Evolutionary conservation across 2,888 invertebrate species (phyloP).

Genomic region (Drosophila affinis): DNA sequence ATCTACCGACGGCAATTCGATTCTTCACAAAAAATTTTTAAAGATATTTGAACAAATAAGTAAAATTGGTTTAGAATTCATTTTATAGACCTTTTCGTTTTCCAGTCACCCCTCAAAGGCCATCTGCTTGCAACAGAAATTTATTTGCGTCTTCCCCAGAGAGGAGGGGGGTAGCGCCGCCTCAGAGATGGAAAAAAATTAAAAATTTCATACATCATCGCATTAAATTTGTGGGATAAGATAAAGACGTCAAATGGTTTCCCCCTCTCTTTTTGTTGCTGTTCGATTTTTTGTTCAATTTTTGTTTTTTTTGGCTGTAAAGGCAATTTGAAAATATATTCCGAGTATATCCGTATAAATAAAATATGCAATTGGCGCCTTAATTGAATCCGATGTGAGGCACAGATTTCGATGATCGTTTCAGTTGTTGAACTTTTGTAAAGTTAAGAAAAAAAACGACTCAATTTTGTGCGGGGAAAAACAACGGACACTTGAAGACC

Average conservation of each 20-base stretch:
- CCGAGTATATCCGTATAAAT: conserved; percentile 43
- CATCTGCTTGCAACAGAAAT: conserved; percentile 53
- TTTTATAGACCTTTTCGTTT: conserved; percentile 4
- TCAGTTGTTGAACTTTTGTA: conserved; percentile 58
- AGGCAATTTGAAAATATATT: conserved; percentile 46
- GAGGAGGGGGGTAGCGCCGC: background rate
- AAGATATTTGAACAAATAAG: conserved; percentile 6
- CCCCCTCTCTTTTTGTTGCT: conserved; percentile 14
- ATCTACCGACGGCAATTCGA: conserved; percentile 24
- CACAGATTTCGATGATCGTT: conserved; percentile 54
- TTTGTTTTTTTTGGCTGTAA: conserved; percentile 8
- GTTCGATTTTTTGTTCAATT: conserved; percentile 11
- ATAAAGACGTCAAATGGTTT: conserved; percentile 75
- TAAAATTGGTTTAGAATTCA: conserved; percentile 6
- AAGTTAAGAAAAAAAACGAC: conserved; percentile 30
- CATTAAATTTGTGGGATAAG: conserved; percentile 82
- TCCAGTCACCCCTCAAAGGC: conserved; percentile 21
- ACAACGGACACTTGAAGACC: conserved; percentile 53
- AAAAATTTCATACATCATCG: conserved; percentile 82
- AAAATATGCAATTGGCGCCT: conserved; percentile 69
- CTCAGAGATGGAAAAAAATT: conserved; percentile 43
- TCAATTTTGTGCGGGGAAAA: conserved; percentile 19
- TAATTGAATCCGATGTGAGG: conserved; percentile 75
- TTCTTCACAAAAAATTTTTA: background rate
- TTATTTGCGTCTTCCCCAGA: conserved; percentile 16